Conservation (phyloP, 2,113 vertebrate species). For the Noturus placidus region DNA sequence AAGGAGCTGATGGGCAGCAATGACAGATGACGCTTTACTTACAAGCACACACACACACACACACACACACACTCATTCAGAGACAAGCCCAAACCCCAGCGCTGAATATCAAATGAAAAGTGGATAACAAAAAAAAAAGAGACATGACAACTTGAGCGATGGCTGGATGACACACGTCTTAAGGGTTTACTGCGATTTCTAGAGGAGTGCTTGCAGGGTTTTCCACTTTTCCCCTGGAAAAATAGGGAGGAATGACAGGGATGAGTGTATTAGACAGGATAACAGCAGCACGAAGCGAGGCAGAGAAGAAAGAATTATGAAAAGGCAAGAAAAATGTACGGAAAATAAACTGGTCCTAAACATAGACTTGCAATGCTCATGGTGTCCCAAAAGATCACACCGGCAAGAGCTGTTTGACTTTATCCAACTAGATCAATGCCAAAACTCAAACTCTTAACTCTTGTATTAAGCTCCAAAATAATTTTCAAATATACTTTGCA, state of each 20-base stretch:
- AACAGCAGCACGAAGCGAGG: background rate
- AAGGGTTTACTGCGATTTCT: background rate
- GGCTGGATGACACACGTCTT: background rate
- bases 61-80: slow-evolving; percentile 3
- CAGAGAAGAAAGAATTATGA: slow-evolving; percentile 1
- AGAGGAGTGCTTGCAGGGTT: slow-evolving; percentile 7
- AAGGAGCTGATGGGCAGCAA: slow-evolving; percentile 34
- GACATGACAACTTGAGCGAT: background rate
- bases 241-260: slow-evolving; percentile 12
- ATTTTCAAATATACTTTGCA: background rate
- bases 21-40: slow-evolving; percentile 23
- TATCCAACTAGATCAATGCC: background rate
- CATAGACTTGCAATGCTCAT: no score
- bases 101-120: slow-evolving; percentile 21
- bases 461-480: background rate
- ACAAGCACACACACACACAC: slow-evolving; percentile 28
- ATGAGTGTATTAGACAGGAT: slow-evolving; percentile 20
- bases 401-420: background rate
- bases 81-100: slow-evolving; percentile 12
- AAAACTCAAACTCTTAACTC: background rate
- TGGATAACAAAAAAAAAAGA: background rate
- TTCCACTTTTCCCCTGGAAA: background rate
- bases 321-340: background rate
- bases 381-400: background rate
- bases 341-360: background rate